Base-by-base conservation (phyloP, 2,888 invertebrate genomes). In the Pristionchus japonicus region DNA sequence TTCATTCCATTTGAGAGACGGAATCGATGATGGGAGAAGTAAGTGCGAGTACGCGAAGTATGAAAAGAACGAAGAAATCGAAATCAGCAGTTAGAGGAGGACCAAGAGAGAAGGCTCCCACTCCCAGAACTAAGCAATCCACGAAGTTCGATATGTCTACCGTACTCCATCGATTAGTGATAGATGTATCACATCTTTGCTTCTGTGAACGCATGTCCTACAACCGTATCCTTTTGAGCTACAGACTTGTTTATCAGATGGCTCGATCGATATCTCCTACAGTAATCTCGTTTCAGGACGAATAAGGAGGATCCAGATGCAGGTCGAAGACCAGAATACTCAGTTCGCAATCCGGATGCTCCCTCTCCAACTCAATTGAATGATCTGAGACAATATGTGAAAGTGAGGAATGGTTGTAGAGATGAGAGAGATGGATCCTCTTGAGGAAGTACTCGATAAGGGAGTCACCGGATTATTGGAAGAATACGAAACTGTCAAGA, bases 401-500 rank as follows among this genome's bases (percentile, higher is more conserved):
- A 74, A 11, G 74, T 74, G 40, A 74, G 74, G 23, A n/a, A n/a
- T n/a, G n/a, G n/a, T 43, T 6, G 11, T 6, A 43, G 43, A 11
- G n/a, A n/a, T n/a, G n/a, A n/a, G n/a, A n/a, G 67, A 67, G 34
- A 34, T 15, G 9, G 13, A 13, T 2, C 31, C 40, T 23, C 13
- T 74, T 23, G 3, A 74, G 82, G 82, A 52, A 15, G 34, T 82
- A 0, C 23, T 82, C 49, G 47, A 47, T 6, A 47, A 52, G 27
- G 47, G 49, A 31, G 52, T 82, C 37, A 40, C 23, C 3, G 82
- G 82, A 27, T 27, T 82, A 27, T 40, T 47, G 40, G 82, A 82
- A 11, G 82, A 82, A 52, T 82, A 82, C 20, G 52, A 82, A 34
- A 52, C n/a, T 9, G 34, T 82, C 31, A 82, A 82, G 82, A 52